Conservation (phyloP, 2,113 vertebrate species). For the Aptenodytes patagonicus region DNA sequence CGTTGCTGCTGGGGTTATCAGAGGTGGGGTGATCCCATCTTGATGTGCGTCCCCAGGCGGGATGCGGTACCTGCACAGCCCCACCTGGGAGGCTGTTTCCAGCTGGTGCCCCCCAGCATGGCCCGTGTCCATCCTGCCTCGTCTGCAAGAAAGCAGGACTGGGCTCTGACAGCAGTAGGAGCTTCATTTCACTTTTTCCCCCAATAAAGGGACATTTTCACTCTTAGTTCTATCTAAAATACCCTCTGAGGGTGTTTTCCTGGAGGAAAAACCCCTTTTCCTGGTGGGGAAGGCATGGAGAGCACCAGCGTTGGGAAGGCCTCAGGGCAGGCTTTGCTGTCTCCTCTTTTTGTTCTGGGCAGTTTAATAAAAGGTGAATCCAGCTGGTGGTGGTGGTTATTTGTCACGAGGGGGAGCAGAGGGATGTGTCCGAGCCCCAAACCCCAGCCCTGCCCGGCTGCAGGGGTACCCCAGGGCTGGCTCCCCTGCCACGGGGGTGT, state of each 20-base stretch:
- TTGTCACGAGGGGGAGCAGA: background rate
- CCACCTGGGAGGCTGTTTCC: background rate
- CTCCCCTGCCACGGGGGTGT: background rate
- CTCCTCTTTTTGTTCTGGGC: background rate
- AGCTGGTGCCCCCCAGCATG: fast-evolving
- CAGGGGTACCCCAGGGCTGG: background rate
- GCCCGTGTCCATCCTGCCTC: background rate
- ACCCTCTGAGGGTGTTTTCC: background rate
- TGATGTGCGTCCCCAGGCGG: fast-evolving
- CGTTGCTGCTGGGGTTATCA: background rate
- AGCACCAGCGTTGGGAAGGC: background rate
- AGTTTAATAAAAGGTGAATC: conserved; percentile 53
- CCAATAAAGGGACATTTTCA: background rate
- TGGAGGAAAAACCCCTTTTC: background rate
- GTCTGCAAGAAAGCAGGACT: background rate
- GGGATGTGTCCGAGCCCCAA: background rate
- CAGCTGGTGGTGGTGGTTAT: background rate
- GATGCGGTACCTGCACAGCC: background rate
- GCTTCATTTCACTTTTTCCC: fast-evolving
- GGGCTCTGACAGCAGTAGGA: background rate
- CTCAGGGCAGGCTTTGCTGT: background rate
- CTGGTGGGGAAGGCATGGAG: background rate
- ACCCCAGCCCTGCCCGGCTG: background rate
- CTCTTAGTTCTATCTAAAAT: background rate
- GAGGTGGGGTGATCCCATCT: background rate